Conservation (phyloP, 2,113 vertebrate genomes). For the Vulpes vulpes region DNA sequence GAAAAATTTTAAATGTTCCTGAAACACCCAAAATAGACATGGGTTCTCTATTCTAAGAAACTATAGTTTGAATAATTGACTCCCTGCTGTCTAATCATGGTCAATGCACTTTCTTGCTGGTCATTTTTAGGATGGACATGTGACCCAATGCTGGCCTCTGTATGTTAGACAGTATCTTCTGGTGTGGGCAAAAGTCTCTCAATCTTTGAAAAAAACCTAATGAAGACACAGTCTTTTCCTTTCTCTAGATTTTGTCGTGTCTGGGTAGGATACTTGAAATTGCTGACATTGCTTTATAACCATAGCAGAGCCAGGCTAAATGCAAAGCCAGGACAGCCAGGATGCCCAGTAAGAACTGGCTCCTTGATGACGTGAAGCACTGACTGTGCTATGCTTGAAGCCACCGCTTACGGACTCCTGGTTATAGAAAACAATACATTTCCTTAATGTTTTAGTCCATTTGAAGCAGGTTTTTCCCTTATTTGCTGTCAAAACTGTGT, state of each 20-base stretch:
- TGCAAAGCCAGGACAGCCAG: background rate
- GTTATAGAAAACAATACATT: background rate
- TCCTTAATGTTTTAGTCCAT: background rate
- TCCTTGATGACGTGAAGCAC: background rate
- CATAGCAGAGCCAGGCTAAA: background rate
- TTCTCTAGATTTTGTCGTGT: background rate
- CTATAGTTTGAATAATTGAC: background rate
- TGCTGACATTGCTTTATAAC: background rate
- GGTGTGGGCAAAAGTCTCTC: background rate
- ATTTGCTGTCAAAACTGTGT: background rate
- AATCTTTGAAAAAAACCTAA: background rate
- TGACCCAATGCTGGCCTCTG: background rate
- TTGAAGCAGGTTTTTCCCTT: background rate
- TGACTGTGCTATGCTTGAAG: background rate
- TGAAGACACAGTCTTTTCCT: background rate
- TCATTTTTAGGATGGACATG: background rate
- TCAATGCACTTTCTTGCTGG: background rate
- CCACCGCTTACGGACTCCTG: background rate
- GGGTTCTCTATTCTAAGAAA: background rate
- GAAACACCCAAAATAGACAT: background rate
- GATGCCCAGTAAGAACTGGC: background rate
- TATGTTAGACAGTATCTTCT: background rate
- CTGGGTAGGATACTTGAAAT: background rate
- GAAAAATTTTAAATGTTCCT: constrained; percentile 28
- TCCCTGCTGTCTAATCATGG: background rate